A percentile compares a stretch with the other conserved stretches of the same genome.
These are phyloP conservation scores for Maconellicoccus hirsutus DNA, from an alignment of 1,140 invertebrate species.

Conservation along the genomic window DNA sequence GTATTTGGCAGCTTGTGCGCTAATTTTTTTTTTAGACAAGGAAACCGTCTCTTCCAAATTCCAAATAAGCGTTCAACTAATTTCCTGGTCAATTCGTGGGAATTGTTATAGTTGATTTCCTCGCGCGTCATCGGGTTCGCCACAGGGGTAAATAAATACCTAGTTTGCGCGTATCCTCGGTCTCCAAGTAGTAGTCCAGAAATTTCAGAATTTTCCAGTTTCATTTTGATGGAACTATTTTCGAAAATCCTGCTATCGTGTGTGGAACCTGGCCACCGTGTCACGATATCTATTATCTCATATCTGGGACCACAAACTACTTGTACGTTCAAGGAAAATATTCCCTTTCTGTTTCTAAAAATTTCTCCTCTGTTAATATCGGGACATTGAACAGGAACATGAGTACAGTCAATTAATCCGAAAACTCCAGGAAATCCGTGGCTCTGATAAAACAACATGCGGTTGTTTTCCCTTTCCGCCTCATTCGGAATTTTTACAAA, in stretches of 20 bases:
- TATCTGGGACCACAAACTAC: conserved; percentile 31
- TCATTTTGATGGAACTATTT: not conserved
- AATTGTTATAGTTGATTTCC: conserved; percentile 22
- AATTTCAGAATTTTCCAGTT: not conserved
- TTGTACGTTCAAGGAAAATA: conserved; percentile 38
- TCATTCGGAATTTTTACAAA: too few species aligned
- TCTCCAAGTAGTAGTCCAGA: not conserved
- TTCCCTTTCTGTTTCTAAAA: conserved; percentile 36
- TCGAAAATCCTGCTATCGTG: conserved; percentile 33
- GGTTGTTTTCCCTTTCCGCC: too few species aligned
- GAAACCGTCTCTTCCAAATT: conserved; percentile 26
- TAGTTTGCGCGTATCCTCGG: not conserved
- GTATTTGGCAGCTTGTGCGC: not conserved
- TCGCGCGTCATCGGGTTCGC: not conserved
- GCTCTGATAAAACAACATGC: conserved; percentile 31
- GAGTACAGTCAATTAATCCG: conserved; percentile 36
- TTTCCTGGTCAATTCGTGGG: conserved; percentile 23
- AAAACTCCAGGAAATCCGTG: conserved; percentile 35
- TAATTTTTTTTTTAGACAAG: conserved; percentile 23
- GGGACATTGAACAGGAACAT: conserved; percentile 30
- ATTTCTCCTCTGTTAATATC: conserved; percentile 32
- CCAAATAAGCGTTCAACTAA: conserved; percentile 25
- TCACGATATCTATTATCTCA: conserved; percentile 32
- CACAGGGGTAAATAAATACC: conserved; percentile 25
- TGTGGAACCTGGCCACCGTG: conserved; percentile 33